Conservation (phyloP, 2,113 vertebrate genomes). For the Mus pahari region DNA sequence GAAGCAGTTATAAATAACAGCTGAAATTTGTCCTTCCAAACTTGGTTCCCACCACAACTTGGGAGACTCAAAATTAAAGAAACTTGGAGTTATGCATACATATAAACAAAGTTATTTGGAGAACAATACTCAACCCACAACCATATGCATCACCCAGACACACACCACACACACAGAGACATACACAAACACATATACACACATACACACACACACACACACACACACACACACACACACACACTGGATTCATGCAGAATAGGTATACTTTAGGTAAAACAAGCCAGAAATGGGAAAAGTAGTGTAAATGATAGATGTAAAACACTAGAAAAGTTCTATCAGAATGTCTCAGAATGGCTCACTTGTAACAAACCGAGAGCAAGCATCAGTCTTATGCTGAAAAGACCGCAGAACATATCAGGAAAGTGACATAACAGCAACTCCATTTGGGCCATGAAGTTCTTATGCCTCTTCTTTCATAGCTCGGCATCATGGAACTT, state of each 20-base stretch:
- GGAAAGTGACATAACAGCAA: neutral
- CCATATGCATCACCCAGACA: neutral
- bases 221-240: neutral
- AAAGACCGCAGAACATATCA: neutral
- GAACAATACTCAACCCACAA: neutral
- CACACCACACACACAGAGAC: neutral
- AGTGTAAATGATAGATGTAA: neutral
- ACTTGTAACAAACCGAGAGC: neutral
- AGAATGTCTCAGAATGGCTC: neutral
- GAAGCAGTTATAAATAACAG: neutral
- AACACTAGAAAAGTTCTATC: neutral
- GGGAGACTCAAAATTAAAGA: neutral
- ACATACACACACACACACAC: neutral
- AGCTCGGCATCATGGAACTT: rapidly evolving
- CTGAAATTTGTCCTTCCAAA: neutral
- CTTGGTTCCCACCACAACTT: neutral
- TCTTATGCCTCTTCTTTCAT: neutral
- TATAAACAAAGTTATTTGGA: neutral
- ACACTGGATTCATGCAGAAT: neutral
- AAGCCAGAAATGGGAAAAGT: neutral
- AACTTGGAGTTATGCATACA: neutral
- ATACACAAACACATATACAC: neutral
- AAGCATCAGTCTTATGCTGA: neutral
- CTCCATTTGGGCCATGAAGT: neutral
- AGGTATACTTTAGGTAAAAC: neutral